These are phyloP conservation scores for Leptodactylus fuscus DNA, from an alignment of 2,113 vertebrate species.

Conservation along the genomic window DNA sequence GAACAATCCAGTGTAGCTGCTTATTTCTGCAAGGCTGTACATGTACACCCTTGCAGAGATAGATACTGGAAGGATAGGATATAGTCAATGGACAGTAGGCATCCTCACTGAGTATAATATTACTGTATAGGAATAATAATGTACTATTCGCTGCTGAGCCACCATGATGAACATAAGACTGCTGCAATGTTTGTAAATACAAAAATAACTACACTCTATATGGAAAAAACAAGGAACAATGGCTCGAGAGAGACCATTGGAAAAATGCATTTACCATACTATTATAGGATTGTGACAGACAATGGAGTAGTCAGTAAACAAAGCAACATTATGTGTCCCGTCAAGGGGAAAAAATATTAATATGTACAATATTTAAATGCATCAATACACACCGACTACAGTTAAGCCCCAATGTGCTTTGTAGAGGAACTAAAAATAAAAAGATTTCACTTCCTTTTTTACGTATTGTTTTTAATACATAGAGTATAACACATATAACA, in stretches of 20 bases:
- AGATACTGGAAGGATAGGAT: too few relatives aligned
- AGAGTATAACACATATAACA: neutral
- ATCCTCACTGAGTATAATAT: too few relatives aligned
- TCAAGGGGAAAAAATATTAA: neutral
- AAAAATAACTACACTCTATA: too few relatives aligned
- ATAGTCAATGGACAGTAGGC: too few relatives aligned
- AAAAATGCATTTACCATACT: neutral
- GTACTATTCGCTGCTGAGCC: too few relatives aligned
- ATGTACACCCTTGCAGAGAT: too few relatives aligned
- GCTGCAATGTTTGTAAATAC: too few relatives aligned
- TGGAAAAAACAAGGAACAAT: neutral
- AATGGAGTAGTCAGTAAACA: neutral
- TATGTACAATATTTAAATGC: conserved; percentile 1
- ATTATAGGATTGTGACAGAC: neutral
- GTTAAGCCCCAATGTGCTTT: neutral
- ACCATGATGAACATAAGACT: too few relatives aligned
- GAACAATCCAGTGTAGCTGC: too few relatives aligned
- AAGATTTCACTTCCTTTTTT: conserved; percentile 5
- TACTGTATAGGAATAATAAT: too few relatives aligned
- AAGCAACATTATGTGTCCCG: neutral
- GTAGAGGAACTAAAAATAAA: conserved; percentile 15
- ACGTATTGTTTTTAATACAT: neutral
- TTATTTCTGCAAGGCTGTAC: too few relatives aligned
- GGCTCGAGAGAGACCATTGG: neutral
- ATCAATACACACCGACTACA: neutral